Base-by-base conservation (phyloP, 2,797 vertebrate genomes). In the Gila robusta region DNA sequence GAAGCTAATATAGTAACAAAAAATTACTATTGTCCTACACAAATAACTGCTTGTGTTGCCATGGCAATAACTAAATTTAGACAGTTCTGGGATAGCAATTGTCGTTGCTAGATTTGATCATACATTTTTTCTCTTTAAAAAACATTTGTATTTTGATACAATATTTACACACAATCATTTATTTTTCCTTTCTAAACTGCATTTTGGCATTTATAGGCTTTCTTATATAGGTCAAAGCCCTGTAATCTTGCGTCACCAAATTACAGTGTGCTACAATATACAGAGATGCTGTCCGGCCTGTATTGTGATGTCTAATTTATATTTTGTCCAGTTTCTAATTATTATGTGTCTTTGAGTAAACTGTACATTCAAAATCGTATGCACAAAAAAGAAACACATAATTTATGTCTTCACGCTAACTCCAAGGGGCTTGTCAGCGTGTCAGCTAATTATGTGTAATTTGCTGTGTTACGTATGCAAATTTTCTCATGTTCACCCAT, bases 371-470 rank as follows among this genome's bases (percentile, higher is more conserved):
- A 35, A 16, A 73, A 35, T 67, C 16, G 23, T 9, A 41, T 7
- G 5, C 35, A 12, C 10, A 85, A 26, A 26, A 79, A 83, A 11
- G 7, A 26, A 64, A 28, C 23, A 8, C 77, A 62, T 73, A 41
- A 62, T 73, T 56, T 26, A 83, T 78, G 81, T 74, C 52, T 84
- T 83, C n/a, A 87, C 9, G 16, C 69, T 73, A 9, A 71, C 82
- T 32, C 41, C 44, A 77, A 62, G 52, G 21, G 52, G 77, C 49
- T 85, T 86, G 69, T 84, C 87, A 83, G 64, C 4, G 16, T 59
- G 64, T 85, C 64, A 72, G 81, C 17, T 84, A 86, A 84, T 88
- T 56, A 88, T 83, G 74, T 85, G 52, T 85, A 79, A 87, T 85
- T 77, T 87, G 82, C 76, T 85, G 70, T 52, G 35, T 88, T 88